phyloP scores from a whole-genome alignment of 2,888 invertebrate genomes.

The Agrochola macilenta region DNA sequence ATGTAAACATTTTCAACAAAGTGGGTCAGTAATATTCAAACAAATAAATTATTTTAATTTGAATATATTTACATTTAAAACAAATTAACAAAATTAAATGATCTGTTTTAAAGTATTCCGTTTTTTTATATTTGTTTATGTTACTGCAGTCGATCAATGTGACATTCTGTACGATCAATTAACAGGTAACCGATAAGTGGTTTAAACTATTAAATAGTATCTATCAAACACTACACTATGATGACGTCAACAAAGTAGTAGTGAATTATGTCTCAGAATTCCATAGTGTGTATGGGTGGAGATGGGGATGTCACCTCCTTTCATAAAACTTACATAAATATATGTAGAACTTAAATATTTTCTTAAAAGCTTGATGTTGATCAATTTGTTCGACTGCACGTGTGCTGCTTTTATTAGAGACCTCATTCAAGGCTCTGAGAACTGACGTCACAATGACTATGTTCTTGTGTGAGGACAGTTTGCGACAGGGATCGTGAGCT shows the following conservation, averaged over 20 bases:
- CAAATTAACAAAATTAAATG: neutral
- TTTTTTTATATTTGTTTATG: neutral
- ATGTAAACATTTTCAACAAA: too few species aligned
- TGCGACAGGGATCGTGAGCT: conserved; percentile 4
- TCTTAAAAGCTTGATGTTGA: neutral
- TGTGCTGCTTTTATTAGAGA: conserved; percentile 28
- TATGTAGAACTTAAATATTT: neutral
- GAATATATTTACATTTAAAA: neutral
- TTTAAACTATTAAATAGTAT: neutral
- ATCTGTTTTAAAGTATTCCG: too few species aligned
- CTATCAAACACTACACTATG: too few species aligned
- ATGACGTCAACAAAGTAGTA: neutral
- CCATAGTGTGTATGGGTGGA: neutral
- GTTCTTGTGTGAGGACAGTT: conserved; percentile 3
- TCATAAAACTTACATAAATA: neutral
- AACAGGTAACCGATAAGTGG: neutral
- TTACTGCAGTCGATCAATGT: neutral
- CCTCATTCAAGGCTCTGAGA: conserved; percentile 20
- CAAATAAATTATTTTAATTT: too few species aligned
- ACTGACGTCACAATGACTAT: conserved; percentile 4
- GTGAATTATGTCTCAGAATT: neutral
- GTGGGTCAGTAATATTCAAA: too few species aligned
- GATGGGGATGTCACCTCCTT: too few species aligned
- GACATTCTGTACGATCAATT: neutral
- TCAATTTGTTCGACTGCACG: neutral